phyloP scores from a whole-genome alignment of 2,888 invertebrate species.

The Epsilonema sp. region DNA sequence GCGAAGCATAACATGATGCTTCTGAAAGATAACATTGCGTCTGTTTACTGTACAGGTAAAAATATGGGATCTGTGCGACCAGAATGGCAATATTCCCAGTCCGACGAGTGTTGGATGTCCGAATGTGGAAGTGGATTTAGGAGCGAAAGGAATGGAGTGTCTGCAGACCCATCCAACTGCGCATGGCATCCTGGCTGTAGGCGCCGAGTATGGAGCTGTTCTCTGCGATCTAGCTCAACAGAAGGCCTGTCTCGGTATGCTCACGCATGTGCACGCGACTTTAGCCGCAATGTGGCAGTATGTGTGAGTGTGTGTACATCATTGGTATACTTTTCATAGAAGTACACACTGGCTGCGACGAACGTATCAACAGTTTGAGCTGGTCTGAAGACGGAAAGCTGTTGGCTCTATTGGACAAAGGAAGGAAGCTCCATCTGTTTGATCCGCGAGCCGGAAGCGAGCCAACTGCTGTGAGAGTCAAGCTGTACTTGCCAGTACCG shows the following conservation, averaged over 20 bases:
- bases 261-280: too few relatives aligned
- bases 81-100: neutral
- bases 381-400: slow-evolving; percentile 70
- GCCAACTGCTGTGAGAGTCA: slow-evolving; percentile 11
- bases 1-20: too few relatives aligned
- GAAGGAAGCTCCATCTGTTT: slow-evolving; percentile 30
- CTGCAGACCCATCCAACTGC: slow-evolving; percentile 54
- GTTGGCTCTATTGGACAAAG: slow-evolving; percentile 46
- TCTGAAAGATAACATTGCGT: too few relatives aligned
- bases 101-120: slow-evolving; percentile 1
- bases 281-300: too few relatives aligned
- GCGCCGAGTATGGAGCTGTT: slow-evolving; percentile 56
- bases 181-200: slow-evolving; percentile 65
- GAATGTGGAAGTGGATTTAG: slow-evolving; percentile 1
- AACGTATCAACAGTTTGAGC: too few relatives aligned
- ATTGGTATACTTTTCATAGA: too few relatives aligned
- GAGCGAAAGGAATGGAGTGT: slow-evolving; percentile 7
- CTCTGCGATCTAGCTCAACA: slow-evolving; percentile 67
- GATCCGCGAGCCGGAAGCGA: slow-evolving; percentile 30
- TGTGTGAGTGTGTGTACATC: too few relatives aligned
- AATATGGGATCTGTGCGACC: neutral
- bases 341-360: too few relatives aligned
- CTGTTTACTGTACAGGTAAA: too few relatives aligned
- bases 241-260: slow-evolving; percentile 42
- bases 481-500: too few relatives aligned